These are phyloP conservation scores for Luffia ferchaultella DNA, from an alignment of 2,888 invertebrate genomes.

Conservation along the genomic window DNA sequence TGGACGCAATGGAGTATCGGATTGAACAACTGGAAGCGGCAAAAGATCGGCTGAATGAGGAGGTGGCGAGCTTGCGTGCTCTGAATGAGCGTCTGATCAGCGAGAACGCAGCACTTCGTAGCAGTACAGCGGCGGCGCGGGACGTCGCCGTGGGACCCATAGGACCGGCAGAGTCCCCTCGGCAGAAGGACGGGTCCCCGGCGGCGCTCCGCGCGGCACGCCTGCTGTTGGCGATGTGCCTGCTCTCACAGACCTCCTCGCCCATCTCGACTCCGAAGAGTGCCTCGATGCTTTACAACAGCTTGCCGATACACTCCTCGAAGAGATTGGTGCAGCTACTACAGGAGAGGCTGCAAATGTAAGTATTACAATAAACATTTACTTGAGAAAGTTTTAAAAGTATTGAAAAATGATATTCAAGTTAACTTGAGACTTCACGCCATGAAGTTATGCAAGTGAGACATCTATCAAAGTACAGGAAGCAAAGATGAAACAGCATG, in stretches of 20 bases:
- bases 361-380: slow-evolving; percentile 26
- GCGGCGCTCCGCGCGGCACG: slow-evolving; percentile 75
- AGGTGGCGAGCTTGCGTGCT: slow-evolving; percentile 71
- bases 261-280: slow-evolving; percentile 78
- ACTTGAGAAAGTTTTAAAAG: not conserved
- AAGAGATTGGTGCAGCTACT: slow-evolving; percentile 79
- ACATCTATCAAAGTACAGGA: too few relatives aligned
- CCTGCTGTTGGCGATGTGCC: slow-evolving; percentile 79
- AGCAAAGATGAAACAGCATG: too few relatives aligned
- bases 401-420: not conserved
- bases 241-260: slow-evolving; percentile 87
- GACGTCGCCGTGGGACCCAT: slow-evolving; percentile 74
- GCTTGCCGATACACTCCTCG: slow-evolving; percentile 83
- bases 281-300: slow-evolving; percentile 78
- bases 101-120: slow-evolving; percentile 70
- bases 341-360: slow-evolving; percentile 72
- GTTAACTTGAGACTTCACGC: not conserved
- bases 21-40: slow-evolving; percentile 69
- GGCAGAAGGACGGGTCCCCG: slow-evolving; percentile 89
- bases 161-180: slow-evolving; percentile 86
- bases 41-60: slow-evolving; percentile 70
- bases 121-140: slow-evolving; percentile 61
- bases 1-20: slow-evolving; percentile 86
- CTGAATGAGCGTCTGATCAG: slow-evolving; percentile 73
- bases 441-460: too few relatives aligned